Percentiles rank a stretch among this genome's conserved stretches.
Evolutionary conservation across 2,113 vertebrate genomes (phyloP).

Genomic region (Petrocephalus zakoni): DNA sequence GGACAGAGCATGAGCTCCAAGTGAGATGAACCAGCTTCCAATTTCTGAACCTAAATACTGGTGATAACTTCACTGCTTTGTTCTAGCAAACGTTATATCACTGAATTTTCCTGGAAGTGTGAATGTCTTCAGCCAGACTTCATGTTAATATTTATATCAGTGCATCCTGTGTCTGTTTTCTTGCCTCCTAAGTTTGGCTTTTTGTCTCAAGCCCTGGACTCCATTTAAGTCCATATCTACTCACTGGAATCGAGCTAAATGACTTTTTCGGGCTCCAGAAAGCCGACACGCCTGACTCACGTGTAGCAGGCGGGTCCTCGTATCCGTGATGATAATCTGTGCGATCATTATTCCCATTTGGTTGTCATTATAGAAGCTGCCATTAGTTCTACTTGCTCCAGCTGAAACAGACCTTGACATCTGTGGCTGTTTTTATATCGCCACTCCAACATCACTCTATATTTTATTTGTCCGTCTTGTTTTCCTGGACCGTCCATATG

Average conservation of each 20-base stretch:
- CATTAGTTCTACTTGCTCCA: background rate
- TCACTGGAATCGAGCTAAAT: background rate
- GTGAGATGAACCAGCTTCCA: background rate
- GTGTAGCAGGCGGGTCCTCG: background rate
- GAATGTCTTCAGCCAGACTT: background rate
- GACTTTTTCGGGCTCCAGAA: background rate
- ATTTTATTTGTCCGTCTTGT: constrained; percentile 14
- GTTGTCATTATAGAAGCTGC: background rate
- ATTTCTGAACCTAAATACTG: background rate
- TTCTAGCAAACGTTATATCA: background rate
- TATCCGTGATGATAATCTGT: background rate
- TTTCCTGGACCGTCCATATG: background rate
- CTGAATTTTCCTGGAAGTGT: background rate
- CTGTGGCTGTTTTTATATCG: background rate
- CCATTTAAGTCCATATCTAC: background rate
- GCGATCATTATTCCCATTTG: background rate
- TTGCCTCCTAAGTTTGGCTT: background rate
- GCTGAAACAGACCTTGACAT: background rate
- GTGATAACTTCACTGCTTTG: background rate
- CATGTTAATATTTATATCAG: background rate
- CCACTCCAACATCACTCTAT: background rate
- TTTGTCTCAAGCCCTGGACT: background rate
- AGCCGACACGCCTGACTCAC: background rate
- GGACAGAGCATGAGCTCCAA: background rate
- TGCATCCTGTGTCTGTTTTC: background rate